A percentile compares a stretch with the other conserved stretches of the same genome.
Evolutionary conservation across 2,888 invertebrate species (phyloP).

Genomic region (Shargacucullia verbasci): DNA sequence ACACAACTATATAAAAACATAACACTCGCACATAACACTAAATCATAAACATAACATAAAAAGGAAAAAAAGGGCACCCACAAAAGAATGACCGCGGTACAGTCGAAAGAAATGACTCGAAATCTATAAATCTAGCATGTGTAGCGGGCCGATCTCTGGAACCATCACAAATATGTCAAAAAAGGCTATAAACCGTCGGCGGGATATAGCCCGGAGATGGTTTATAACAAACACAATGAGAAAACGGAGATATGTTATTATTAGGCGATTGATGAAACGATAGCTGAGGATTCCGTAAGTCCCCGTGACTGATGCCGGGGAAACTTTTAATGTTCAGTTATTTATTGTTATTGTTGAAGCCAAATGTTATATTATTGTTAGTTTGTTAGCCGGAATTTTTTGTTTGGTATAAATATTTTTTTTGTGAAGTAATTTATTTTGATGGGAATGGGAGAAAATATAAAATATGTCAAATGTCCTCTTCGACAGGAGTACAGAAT

Average conservation of each 20-base stretch:
- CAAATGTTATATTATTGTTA: conserved; percentile 54
- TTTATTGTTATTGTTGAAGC: conserved; percentile 57
- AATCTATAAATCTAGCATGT: conserved; percentile 68
- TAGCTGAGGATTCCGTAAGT: conserved; percentile 45
- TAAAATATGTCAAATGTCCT: conserved; percentile 42
- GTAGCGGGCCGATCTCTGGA: conserved; percentile 69
- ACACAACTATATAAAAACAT: conserved; percentile 51
- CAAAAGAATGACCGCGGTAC: conserved; percentile 72
- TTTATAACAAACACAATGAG: conserved; percentile 83
- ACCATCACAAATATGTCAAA: conserved; percentile 88
- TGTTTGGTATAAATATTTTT: conserved; percentile 47
- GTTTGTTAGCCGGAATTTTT: conserved; percentile 51
- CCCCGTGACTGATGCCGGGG: conserved; percentile 55
- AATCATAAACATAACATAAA: conserved; percentile 63
- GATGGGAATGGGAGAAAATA: conserved; percentile 48
- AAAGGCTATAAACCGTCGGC: conserved; percentile 79
- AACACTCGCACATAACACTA: conserved; percentile 56
- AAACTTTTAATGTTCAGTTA: conserved; percentile 56
- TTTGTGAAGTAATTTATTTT: conserved; percentile 47
- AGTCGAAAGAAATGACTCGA: conserved; percentile 71
- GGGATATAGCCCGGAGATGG: conserved; percentile 77
- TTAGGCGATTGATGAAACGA: conserved; percentile 71
- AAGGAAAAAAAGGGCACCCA: conserved; percentile 49
- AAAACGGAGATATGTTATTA: conserved; percentile 69
- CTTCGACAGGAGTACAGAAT: conserved; percentile 30